phyloP scores from a whole-genome alignment of 2,888 invertebrate genomes.

The Drosophila borealis region DNA sequence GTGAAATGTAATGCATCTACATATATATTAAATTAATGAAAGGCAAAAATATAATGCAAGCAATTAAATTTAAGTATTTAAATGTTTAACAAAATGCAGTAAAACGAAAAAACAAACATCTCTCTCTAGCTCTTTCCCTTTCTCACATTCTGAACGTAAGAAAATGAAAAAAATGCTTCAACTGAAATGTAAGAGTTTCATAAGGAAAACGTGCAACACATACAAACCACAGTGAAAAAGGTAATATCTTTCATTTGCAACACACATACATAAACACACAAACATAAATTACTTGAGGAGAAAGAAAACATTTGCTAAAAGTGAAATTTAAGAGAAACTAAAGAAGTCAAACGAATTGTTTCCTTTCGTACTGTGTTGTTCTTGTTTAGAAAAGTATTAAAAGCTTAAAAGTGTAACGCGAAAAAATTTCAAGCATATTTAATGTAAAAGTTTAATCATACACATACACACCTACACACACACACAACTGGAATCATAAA shows the following conservation, averaged over 20 bases:
- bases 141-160: conserved; percentile 51
- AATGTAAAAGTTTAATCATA: conserved; percentile 18
- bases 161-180: conserved; percentile 42
- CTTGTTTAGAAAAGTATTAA: conserved; percentile 79
- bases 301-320: conserved; percentile 15
- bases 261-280: conserved; percentile 16
- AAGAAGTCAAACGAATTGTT: conserved; percentile 21
- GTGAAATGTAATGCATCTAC: conserved; percentile 73
- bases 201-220: conserved; percentile 14
- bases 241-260: conserved; percentile 9
- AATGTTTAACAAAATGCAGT: conserved; percentile 69
- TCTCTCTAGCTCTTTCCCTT: conserved; percentile 52
- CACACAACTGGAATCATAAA: neutral
- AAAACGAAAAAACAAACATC: conserved; percentile 45
- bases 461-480: conserved; percentile 5
- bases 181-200: conserved; percentile 35
- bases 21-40: conserved; percentile 73
- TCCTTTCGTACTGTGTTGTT: conserved; percentile 68
- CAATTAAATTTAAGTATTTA: conserved; percentile 78
- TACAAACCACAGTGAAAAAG: conserved; percentile 2
- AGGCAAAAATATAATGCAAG: conserved; percentile 73
- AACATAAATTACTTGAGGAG: conserved; percentile 12
- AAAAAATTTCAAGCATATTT: conserved; percentile 29
- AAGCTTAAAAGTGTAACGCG: conserved; percentile 10
- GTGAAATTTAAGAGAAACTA: conserved; percentile 1